Percentiles rank a stretch among this genome's conserved stretches.
These are phyloP conservation scores for Icerya purchasi DNA, from an alignment of 2,888 invertebrate species.

Conservation along the genomic window DNA sequence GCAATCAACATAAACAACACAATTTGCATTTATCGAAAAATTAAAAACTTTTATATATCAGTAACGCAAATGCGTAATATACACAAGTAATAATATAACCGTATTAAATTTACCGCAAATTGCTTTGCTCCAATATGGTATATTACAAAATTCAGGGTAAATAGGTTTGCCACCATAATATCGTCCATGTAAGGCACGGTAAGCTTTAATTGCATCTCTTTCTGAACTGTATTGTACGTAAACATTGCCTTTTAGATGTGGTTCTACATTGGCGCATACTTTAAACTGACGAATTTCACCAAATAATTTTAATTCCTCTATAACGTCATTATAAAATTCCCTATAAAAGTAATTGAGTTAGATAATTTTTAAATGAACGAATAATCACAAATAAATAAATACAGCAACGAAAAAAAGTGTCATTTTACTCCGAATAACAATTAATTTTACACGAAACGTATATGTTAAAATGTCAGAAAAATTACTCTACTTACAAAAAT, in stretches of 20 bases:
- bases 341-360: no score
- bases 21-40: no score
- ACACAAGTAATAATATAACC: background rate
- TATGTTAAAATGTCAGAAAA: no score
- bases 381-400: no score
- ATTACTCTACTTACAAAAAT: slow-evolving; percentile 32
- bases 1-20: no score
- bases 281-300: slow-evolving; percentile 43
- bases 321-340: slow-evolving; percentile 44
- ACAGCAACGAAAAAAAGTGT: no score
- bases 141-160: slow-evolving; percentile 53
- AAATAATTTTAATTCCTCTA: slow-evolving; percentile 57
- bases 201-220: slow-evolving; percentile 48
- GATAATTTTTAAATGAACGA: no score
- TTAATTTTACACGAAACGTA: slow-evolving; percentile 20
- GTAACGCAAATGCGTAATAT: no score
- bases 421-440: no score
- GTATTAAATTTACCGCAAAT: slow-evolving; percentile 50
- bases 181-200: slow-evolving; percentile 51
- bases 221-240: slow-evolving; percentile 54
- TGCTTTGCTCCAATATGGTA: slow-evolving; percentile 63
- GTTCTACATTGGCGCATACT: slow-evolving; percentile 64
- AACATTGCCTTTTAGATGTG: slow-evolving; percentile 74
- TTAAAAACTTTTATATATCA: no score
- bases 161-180: slow-evolving; percentile 73